phyloP scores from a whole-genome alignment of 2,113 vertebrate genomes.

The Ameiurus melas region DNA sequence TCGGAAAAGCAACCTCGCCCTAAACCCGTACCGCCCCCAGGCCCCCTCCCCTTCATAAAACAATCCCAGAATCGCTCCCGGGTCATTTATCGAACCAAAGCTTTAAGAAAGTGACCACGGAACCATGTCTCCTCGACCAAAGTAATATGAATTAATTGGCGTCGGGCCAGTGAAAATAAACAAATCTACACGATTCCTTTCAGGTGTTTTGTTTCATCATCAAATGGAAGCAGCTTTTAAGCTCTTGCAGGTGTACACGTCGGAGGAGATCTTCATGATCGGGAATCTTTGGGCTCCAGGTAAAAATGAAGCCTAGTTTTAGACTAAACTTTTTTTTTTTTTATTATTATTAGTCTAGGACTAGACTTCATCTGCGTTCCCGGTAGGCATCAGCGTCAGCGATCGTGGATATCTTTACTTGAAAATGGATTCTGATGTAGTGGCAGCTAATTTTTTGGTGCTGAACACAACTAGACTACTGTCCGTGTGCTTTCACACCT shows the following conservation, averaged over 20 bases:
- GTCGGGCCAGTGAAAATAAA: background rate
- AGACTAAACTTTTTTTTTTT: background rate
- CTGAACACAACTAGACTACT: background rate
- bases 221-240: slow-evolving; percentile 4
- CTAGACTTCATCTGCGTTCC: background rate
- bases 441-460: slow-evolving; percentile 18
- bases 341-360: background rate
- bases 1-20: too few species aligned
- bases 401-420: background rate
- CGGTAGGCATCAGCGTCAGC: background rate
- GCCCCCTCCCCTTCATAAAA: background rate
- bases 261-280: background rate
- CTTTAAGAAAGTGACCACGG: too few species aligned
- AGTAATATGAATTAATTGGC: background rate
- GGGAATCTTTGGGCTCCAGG: background rate
- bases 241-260: slow-evolving; percentile 22
- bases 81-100: background rate
- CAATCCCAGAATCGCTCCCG: background rate
- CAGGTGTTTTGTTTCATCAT: background rate
- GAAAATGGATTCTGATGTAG: background rate
- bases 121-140: background rate
- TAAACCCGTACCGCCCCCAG: too few species aligned
- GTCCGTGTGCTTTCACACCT: background rate
- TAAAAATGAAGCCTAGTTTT: background rate
- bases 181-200: background rate